These are phyloP conservation scores for Phoenicopterus ruber DNA, from an alignment of 2,113 vertebrate genomes.

Conservation along the genomic window DNA sequence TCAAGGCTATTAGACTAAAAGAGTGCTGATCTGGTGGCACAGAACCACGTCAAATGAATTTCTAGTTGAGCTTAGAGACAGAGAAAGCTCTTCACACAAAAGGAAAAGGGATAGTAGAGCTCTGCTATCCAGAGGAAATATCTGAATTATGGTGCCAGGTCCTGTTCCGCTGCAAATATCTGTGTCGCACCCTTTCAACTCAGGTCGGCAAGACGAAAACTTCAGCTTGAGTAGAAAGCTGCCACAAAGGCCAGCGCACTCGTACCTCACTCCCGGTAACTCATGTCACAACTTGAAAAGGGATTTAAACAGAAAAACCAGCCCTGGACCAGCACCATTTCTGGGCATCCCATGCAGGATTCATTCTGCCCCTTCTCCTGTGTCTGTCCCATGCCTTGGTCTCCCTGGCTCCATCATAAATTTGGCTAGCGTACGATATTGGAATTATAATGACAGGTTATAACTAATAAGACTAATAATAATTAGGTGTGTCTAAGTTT, in stretches of 20 bases:
- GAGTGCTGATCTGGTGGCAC: background rate
- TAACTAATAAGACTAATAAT: background rate
- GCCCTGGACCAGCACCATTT: background rate
- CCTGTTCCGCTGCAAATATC: background rate
- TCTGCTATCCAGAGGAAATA: background rate
- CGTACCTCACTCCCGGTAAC: background rate
- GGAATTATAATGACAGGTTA: background rate
- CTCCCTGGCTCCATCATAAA: background rate
- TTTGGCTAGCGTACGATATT: background rate
- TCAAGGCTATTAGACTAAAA: background rate
- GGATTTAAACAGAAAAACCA: background rate
- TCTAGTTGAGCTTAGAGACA: background rate
- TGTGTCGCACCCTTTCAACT: background rate
- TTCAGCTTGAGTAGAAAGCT: background rate
- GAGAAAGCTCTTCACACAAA: background rate
- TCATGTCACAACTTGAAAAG: background rate
- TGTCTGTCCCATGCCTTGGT: background rate
- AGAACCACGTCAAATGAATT: background rate
- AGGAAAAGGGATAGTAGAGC: background rate
- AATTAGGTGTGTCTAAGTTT: background rate
- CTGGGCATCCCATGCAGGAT: background rate
- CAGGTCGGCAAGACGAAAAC: too few species aligned
- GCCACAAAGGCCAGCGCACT: background rate
- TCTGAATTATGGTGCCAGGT: background rate
- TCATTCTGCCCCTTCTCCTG: background rate